Evolutionary conservation across 2,797 vertebrate genomes (phyloP), one percentile per base, ranked within the genome.

Genomic region (Micropoecilia bifurca): DNA sequence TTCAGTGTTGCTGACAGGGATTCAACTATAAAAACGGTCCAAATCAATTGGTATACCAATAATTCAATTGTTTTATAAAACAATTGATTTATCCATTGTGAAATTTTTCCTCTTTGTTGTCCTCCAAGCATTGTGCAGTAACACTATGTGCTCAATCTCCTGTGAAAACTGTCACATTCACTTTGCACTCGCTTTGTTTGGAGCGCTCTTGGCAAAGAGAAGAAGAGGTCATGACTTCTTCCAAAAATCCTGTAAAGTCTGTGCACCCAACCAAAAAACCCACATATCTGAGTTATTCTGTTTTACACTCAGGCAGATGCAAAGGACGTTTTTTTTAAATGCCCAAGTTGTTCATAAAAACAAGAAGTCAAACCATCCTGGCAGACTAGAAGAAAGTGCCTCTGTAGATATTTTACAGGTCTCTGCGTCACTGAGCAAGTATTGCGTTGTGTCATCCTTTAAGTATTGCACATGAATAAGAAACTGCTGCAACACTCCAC

Each of bases 121-220:
- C 13, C 9, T 66, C 13, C 0, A 22, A 9, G 48, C 66, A n/a
- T n/a, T 83, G 8, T 53, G 28, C 55, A 53, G 57, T 41, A 87
- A 79, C 59, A 79, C 76, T 48, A 77, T 53, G 76, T 47, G 30
- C 68, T 81, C 71, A 22, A 1, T 77, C 71, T 81, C 41, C 75
- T 84, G 79, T 80, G 36, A 74, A 83, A 80, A 80, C 77, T 87
- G 84, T 89, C 85, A 82, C 53, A 76, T 87, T 71, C 57, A 45
- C 74, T 90, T 87, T 82, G 75, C 25, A 75, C 90, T 68, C 77
- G 33, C 76, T 88, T 81, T 79, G 48, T 33, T 80, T 48, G 73
- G 8, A 47, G 39, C 14, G 57, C 36, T 85, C 66, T 87, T 43
- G 46, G 76, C 72, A 87, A 88, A 90, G 81, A 81, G 0, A 78